Base-by-base conservation (phyloP, 2,113 vertebrate genomes). In the Etheostoma cragini region DNA sequence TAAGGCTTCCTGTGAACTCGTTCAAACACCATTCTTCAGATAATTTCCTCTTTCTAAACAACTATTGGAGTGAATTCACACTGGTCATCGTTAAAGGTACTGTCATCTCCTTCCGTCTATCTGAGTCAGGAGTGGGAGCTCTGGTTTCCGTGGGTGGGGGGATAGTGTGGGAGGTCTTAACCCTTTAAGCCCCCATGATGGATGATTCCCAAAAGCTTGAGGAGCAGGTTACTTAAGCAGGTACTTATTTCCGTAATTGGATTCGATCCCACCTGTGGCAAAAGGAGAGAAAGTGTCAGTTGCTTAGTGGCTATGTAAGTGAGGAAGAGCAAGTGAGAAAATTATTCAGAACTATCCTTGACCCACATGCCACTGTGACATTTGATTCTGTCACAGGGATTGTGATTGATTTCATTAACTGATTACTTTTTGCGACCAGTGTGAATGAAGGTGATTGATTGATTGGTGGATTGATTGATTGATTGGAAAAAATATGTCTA, bases 221-320 rank as follows among this genome's bases (percentile, higher is more conserved):
- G 68, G 72, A 90, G 56, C 84, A 63, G 80, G 85, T 86, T 91
- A 83, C 89, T 91, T 87, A 90, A 89, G 65, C 81, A 83, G 90
- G 88, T 90, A 88, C 87, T 92, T 92, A 90, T 80, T 72, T 82
- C 79, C 8, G 12, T 90, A 85, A 93, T 92, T 92, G 88, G 82
- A 87, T 90, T 94, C 80, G 83, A 91, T 92, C 87, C 84, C 82
- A 91, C 80, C 81, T 86, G 76, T 76, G 72, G 82, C 49, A 8
- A 80, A 62, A 8, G 61, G 69, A 53, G 15, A 54, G 46, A 49
- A 16, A 21, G 77, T 76, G 76, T 66, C 76, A 61, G 46, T 38
- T 80, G 78, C 72, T 46, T 53, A 11, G 62, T 26, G 26, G 26
- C 26, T 26, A 26, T 26, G 26, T 45, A 56, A 70, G 72, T 3